Conservation (phyloP, 2,797 vertebrate species). For the Manis pentadactyla region DNA sequence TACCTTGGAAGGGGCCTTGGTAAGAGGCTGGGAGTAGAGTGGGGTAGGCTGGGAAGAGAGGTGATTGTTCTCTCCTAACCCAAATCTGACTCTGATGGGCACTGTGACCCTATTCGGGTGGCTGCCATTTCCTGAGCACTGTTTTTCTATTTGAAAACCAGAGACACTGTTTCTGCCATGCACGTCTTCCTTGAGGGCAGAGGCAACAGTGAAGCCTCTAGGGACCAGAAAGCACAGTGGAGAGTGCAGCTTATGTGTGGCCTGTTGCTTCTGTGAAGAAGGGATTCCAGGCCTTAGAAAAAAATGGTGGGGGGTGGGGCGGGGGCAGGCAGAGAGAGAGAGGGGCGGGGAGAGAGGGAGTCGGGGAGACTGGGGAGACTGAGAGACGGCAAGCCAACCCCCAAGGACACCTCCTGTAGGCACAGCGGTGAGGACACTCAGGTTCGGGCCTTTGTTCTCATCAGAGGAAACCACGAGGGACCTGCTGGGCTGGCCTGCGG, state of each 20-base stretch:
- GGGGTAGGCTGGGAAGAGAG: background rate
- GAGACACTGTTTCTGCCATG: background rate
- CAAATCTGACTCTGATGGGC: background rate
- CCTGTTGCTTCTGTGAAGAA: background rate
- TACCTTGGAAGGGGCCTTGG: background rate
- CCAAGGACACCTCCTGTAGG: background rate
- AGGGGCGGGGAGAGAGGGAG: background rate
- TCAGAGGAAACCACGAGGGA: background rate
- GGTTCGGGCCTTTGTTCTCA: background rate
- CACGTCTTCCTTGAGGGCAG: background rate
- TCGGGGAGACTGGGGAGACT: no score
- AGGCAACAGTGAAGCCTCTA: background rate
- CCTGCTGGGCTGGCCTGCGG: background rate
- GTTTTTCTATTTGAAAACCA: background rate
- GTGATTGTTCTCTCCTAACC: background rate
- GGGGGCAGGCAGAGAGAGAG: background rate
- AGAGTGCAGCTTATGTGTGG: background rate
- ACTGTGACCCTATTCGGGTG: background rate
- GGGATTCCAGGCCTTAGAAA: background rate
- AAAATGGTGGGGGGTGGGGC: background rate
- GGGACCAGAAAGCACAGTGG: background rate
- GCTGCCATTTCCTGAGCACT: background rate
- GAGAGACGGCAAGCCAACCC: background rate
- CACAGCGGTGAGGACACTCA: background rate
- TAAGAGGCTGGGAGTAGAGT: background rate